Conservation (phyloP, 2,888 invertebrate genomes). For the Trilocha varians region DNA sequence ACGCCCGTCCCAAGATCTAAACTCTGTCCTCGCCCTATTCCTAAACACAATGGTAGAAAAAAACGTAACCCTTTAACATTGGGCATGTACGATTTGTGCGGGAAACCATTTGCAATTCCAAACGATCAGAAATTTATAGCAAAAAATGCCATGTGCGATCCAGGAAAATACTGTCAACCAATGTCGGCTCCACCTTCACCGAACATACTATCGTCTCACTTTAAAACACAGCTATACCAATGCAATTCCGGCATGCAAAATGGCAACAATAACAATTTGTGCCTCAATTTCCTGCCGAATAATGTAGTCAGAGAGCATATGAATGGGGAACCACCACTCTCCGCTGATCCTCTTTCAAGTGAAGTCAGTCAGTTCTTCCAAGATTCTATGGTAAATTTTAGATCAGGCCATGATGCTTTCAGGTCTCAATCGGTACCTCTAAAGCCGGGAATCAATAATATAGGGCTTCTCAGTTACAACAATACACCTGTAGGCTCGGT, state of each 20-base stretch:
- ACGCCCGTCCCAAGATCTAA: constrained; percentile 81
- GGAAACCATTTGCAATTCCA: constrained; percentile 58
- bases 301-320: constrained; percentile 56
- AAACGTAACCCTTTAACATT: constrained; percentile 47
- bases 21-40: constrained; percentile 68
- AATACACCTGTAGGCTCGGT: constrained; percentile 77
- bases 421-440: constrained; percentile 88
- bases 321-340: constrained; percentile 57
- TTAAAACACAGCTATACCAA: constrained; percentile 65
- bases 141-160: constrained; percentile 37
- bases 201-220: constrained; percentile 58
- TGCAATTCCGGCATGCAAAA: constrained; percentile 48
- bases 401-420: constrained; percentile 55
- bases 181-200: constrained; percentile 83
- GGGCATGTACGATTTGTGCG: constrained; percentile 39
- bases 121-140: constrained; percentile 57
- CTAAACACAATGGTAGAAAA: constrained; percentile 53
- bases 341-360: constrained; percentile 67
- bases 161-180: constrained; percentile 60
- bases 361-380: constrained; percentile 78
- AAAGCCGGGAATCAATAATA: constrained; percentile 69
- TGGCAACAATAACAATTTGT: constrained; percentile 57
- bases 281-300: constrained; percentile 57
- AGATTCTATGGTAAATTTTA: constrained; percentile 53
- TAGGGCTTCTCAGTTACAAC: constrained; percentile 53